These are phyloP conservation scores for Coendou prehensilis DNA, from an alignment of 2,797 vertebrate species.

Conservation along the genomic window DNA sequence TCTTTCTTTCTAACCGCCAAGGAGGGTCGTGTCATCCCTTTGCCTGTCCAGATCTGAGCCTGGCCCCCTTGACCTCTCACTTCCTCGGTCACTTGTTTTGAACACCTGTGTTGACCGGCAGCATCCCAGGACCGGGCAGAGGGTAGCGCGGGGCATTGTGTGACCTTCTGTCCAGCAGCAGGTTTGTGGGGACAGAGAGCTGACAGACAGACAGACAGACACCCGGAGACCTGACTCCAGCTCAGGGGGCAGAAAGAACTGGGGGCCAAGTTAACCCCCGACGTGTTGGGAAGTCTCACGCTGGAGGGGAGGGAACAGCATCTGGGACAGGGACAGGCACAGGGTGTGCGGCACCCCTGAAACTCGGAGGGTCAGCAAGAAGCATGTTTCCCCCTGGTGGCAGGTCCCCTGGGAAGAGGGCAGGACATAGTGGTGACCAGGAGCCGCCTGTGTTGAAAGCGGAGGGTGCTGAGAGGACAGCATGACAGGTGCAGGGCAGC, in stretches of 20 bases:
- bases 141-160: accelerated
- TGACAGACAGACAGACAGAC: neutral
- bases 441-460: neutral
- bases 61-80: neutral
- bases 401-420: neutral
- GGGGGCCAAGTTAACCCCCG: neutral
- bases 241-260: neutral
- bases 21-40: neutral
- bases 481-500: too few relatives aligned
- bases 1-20: neutral
- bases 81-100: neutral
- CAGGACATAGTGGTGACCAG: neutral
- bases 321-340: accelerated
- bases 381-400: accelerated
- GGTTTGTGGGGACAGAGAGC: too few relatives aligned
- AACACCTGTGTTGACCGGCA: neutral
- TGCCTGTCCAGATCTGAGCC: neutral
- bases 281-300: neutral
- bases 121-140: neutral
- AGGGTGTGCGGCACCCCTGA: neutral
- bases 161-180: neutral
- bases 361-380: neutral
- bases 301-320: neutral
- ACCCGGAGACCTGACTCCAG: neutral
- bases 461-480: too few relatives aligned